phyloP scores from a whole-genome alignment of 2,888 invertebrate species.

The Polia nebulosa region DNA sequence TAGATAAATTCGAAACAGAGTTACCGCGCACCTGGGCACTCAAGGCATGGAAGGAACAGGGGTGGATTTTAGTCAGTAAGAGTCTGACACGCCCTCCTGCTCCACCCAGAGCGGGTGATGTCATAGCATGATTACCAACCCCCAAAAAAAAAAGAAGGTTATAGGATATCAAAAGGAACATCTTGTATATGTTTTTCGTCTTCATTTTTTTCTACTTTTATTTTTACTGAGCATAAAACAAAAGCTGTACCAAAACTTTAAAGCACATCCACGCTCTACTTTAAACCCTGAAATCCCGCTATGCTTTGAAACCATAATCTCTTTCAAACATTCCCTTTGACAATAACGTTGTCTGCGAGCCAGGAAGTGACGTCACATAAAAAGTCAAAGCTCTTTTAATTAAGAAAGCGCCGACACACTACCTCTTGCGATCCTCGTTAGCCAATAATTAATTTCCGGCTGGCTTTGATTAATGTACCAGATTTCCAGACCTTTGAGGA shows the following conservation, averaged over 20 bases:
- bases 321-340: constrained; percentile 17
- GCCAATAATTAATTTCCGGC: constrained; percentile 53
- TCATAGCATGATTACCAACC: too few relatives aligned
- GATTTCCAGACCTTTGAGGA: constrained; percentile 15
- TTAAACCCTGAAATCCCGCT: neutral
- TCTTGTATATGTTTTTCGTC: too few relatives aligned
- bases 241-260: neutral
- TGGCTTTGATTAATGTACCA: constrained; percentile 45
- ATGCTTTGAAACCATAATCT: constrained; percentile 28
- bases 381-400: constrained; percentile 52
- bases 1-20: too few relatives aligned
- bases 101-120: too few relatives aligned
- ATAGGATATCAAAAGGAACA: too few relatives aligned
- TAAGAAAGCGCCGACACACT: constrained; percentile 47
- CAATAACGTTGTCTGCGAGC: constrained; percentile 13
- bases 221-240: neutral
- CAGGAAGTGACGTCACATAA: constrained; percentile 36
- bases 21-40: too few relatives aligned
- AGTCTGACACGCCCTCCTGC: too few relatives aligned
- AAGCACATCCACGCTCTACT: neutral
- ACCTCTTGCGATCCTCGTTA: constrained; percentile 41
- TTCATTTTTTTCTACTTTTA: neutral
- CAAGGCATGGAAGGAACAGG: too few relatives aligned
- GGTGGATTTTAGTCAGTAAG: too few relatives aligned
- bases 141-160: too few relatives aligned